phyloP scores from a whole-genome alignment of 2,888 invertebrate genomes.

The Andrena marginata region DNA sequence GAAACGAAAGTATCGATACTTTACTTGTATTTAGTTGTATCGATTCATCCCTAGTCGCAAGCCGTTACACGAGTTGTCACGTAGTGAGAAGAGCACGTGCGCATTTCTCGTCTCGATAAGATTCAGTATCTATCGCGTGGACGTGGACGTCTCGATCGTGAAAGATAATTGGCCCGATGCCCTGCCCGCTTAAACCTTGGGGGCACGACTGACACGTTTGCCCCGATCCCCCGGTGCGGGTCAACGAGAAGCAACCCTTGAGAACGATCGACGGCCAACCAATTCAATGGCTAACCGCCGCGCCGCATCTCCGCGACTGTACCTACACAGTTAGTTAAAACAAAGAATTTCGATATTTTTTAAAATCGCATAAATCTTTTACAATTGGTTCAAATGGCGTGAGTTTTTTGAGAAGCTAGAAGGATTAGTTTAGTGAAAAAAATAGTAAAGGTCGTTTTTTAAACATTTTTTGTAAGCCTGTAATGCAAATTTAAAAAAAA shows the following conservation, averaged over 20 bases:
- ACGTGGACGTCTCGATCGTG: slow-evolving; percentile 29
- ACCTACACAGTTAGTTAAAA: not conserved
- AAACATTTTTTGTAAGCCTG: too few relatives aligned
- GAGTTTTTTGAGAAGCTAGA: too few relatives aligned
- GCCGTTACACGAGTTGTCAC: not conserved
- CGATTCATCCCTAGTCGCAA: too few relatives aligned
- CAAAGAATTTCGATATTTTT: too few relatives aligned
- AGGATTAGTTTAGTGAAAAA: too few relatives aligned
- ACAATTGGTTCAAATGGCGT: too few relatives aligned
- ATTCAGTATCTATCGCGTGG: not conserved
- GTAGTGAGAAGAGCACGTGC: slow-evolving; percentile 5
- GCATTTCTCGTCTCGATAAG: slow-evolving; percentile 8
- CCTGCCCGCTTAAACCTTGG: slow-evolving; percentile 37
- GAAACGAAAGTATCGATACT: too few relatives aligned
- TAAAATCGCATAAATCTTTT: too few relatives aligned
- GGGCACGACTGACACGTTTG: slow-evolving; percentile 61
- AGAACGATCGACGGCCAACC: slow-evolving; percentile 25
- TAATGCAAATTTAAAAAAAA: too few relatives aligned
- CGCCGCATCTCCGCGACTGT: not conserved
- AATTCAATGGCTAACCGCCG: slow-evolving; percentile 56
- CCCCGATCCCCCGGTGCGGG: slow-evolving; percentile 70
- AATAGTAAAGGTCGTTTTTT: too few relatives aligned
- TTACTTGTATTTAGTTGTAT: too few relatives aligned
- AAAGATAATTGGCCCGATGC: slow-evolving; percentile 64
- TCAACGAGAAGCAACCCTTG: slow-evolving; percentile 55